These are phyloP conservation scores for Adelosebastes latens DNA, from an alignment of 2,797 vertebrate genomes.

Conservation along the genomic window DNA sequence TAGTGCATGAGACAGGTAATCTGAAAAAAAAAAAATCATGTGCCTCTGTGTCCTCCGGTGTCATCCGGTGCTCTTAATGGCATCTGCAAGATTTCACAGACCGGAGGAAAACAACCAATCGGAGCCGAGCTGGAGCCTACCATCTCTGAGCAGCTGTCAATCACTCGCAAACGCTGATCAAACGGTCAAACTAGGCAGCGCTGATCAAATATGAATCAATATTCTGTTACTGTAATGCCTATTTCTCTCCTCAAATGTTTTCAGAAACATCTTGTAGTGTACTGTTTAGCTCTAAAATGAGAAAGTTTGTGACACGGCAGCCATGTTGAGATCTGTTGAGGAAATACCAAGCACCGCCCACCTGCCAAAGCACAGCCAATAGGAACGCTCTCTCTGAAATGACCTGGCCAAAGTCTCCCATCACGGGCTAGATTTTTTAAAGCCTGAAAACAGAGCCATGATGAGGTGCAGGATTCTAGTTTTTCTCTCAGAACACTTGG, in stretches of 20 bases:
- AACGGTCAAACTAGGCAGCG: background rate
- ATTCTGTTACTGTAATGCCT: background rate
- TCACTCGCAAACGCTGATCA: background rate
- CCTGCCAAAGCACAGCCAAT: too few relatives aligned
- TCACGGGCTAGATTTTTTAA: background rate
- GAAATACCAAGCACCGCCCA: too few relatives aligned
- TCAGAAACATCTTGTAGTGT: background rate
- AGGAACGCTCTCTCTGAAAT: too few relatives aligned
- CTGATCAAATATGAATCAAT: background rate
- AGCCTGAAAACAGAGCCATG: background rate
- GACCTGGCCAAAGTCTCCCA: too few relatives aligned
- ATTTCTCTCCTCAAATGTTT: background rate
- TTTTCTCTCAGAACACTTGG: background rate
- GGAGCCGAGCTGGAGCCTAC: background rate
- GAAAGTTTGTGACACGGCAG: too few relatives aligned
- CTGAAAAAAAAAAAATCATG: background rate
- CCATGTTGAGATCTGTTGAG: too few relatives aligned
- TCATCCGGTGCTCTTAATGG: background rate
- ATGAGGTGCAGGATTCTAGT: background rate
- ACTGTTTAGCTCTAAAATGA: too few relatives aligned
- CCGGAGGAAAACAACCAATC: background rate
- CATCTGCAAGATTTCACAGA: too few relatives aligned
- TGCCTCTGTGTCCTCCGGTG: background rate
- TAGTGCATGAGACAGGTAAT: background rate
- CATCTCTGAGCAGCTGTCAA: background rate